Conservation (phyloP, 2,888 invertebrate genomes). For the Seira ritae region DNA sequence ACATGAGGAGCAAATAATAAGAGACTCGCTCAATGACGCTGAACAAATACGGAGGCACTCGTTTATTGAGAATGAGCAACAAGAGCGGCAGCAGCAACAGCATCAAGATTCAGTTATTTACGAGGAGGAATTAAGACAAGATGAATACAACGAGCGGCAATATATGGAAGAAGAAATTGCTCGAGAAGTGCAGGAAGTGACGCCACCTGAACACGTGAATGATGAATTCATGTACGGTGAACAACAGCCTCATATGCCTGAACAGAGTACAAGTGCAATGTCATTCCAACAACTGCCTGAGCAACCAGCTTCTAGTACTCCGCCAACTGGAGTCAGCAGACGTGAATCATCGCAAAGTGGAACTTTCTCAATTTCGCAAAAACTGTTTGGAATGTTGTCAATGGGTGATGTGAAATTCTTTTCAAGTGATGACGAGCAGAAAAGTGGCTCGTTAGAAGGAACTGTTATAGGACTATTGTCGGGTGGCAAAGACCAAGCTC, state of each 20-base stretch:
- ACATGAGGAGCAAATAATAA: constrained; percentile 46
- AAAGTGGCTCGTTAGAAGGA: constrained; percentile 75
- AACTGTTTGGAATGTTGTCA: constrained; percentile 73
- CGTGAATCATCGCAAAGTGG: constrained; percentile 71
- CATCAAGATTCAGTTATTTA: constrained; percentile 74
- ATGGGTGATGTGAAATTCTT: constrained; percentile 72
- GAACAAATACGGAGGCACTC: constrained; percentile 74
- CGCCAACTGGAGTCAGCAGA: constrained; percentile 65
- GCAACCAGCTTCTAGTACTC: constrained; percentile 60
- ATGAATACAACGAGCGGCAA: background rate
- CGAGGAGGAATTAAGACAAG: background rate
- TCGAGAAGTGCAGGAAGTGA: background rate
- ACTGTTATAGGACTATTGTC: constrained; percentile 73
- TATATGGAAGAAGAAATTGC: constrained; percentile 16
- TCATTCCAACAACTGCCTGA: constrained; percentile 19
- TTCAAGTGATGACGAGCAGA: constrained; percentile 67
- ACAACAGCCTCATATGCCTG: too few relatives aligned
- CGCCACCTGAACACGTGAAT: too few relatives aligned
- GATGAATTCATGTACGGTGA: too few relatives aligned
- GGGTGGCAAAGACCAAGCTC: constrained; percentile 74
- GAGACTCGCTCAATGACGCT: constrained; percentile 22
- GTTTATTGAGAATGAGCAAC: constrained; percentile 77
- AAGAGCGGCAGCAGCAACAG: constrained; percentile 72
- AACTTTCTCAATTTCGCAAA: constrained; percentile 71
- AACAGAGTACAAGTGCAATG: too few relatives aligned